A percentile compares a stretch with the other conserved stretches of the same genome.
These are phyloP conservation scores for Bovichtus variegatus DNA, from an alignment of 2,797 vertebrate species.

Conservation along the genomic window DNA sequence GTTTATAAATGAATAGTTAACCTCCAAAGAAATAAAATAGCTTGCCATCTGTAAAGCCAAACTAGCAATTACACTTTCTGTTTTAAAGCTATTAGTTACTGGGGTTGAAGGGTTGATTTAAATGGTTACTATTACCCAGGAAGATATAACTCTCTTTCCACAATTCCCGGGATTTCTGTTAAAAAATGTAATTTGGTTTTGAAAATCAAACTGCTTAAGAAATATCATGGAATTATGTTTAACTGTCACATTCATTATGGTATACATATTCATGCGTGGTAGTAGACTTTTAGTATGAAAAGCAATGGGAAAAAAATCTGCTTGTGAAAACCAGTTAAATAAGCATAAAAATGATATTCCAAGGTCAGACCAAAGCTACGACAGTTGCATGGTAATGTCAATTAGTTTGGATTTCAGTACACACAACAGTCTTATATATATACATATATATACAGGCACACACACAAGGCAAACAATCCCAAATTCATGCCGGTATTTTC, in stretches of 20 bases:
- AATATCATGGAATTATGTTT: neutral
- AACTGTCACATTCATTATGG: neutral
- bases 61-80: conserved; percentile 2
- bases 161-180: neutral
- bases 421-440: neutral
- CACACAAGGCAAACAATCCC: neutral
- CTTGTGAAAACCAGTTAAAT: neutral
- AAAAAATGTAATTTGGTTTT: neutral
- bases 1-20: neutral
- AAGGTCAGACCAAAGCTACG: neutral
- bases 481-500: neutral
- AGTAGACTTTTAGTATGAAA: neutral
- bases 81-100: neutral
- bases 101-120: neutral
- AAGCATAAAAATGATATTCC: neutral
- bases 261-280: neutral
- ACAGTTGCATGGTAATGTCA: neutral
- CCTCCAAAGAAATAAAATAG: conserved; percentile 2
- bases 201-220: neutral
- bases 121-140: neutral
- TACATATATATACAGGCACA: neutral
- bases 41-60: neutral
- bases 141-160: neutral
- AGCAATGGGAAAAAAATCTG: neutral
- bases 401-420: neutral